phyloP scores from a whole-genome alignment of 1,140 invertebrate genomes.

The Schlechtendalia chinensis region DNA sequence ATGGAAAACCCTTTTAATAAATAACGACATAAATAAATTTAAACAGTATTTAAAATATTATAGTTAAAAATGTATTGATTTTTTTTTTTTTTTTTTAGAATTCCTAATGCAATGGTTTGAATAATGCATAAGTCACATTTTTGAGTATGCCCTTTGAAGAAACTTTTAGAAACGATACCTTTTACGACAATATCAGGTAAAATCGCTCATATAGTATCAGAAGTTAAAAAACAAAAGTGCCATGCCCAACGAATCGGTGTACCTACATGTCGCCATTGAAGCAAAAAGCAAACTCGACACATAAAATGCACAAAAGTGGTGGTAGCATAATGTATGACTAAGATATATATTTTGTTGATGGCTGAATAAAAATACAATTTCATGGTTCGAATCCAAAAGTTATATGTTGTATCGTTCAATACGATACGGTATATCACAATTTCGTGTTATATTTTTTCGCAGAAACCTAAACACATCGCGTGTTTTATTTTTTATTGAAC shows the following conservation, averaged over 20 bases:
- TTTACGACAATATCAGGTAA: slow-evolving; percentile 81
- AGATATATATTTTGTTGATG: no score
- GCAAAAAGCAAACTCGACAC: no score
- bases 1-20: neutral
- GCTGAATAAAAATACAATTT: neutral
- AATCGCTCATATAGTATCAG: slow-evolving; percentile 62
- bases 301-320: no score
- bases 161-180: slow-evolving; percentile 17
- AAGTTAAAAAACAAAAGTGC: neutral
- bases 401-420: no score
- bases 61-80: neutral
- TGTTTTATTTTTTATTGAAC: no score
- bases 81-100: slow-evolving; percentile 8
- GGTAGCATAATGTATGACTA: no score
- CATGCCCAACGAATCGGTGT: no score
- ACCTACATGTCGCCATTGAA: no score
- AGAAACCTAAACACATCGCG: no score
- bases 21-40: neutral
- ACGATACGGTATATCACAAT: no score
- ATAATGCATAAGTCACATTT: slow-evolving; percentile 37
- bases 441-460: no score
- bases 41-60: neutral
- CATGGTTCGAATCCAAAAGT: neutral
- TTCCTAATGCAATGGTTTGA: slow-evolving; percentile 29
- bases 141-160: slow-evolving; percentile 45